Percentiles rank a stretch among this genome's conserved stretches.
phyloP scores from a whole-genome alignment of 2,888 invertebrate genomes.

The Platypus cylindrus region DNA sequence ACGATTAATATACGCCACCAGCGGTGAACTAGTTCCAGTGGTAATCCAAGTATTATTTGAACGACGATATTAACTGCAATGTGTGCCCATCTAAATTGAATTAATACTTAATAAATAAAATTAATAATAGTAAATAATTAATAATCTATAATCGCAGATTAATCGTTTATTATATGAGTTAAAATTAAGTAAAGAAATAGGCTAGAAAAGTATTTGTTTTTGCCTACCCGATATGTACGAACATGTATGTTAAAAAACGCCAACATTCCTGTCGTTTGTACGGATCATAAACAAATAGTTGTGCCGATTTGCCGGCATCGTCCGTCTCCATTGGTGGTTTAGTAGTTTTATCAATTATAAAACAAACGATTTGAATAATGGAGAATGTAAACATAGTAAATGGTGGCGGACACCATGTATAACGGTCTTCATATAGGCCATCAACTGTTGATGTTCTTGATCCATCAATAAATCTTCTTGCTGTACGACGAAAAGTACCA shows the following conservation, averaged over 20 bases:
- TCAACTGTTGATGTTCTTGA: conserved; percentile 72
- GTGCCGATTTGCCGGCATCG: conserved; percentile 23
- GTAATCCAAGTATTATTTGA: conserved; percentile 85
- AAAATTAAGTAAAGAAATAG: conserved; percentile 1
- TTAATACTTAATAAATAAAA: no score
- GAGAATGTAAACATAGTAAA: conserved; percentile 78
- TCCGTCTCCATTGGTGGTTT: conserved; percentile 4
- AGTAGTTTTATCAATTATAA: conserved; percentile 29
- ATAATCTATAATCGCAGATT: no score
- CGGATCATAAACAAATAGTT: conserved; percentile 80
- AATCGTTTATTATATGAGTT: neutral
- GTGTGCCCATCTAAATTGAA: conserved; percentile 59
- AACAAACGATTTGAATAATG: conserved; percentile 68
- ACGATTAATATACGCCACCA: conserved; percentile 85
- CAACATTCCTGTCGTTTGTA: conserved; percentile 75
- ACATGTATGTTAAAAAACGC: conserved; percentile 91
- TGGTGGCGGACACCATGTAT: conserved; percentile 83
- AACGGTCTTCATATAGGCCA: conserved; percentile 71
- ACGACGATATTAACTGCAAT: conserved; percentile 82
- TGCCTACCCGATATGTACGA: conserved; percentile 83
- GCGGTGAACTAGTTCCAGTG: conserved; percentile 91
- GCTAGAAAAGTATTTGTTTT: no score
- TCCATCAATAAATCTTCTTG: conserved; percentile 28
- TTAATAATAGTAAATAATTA: no score
- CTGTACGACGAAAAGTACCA: neutral